Evolutionary conservation across 2,888 invertebrate species (phyloP), one percentile per base, ranked within the genome.

Genomic region (Coronaproctus castanopsis): DNA sequence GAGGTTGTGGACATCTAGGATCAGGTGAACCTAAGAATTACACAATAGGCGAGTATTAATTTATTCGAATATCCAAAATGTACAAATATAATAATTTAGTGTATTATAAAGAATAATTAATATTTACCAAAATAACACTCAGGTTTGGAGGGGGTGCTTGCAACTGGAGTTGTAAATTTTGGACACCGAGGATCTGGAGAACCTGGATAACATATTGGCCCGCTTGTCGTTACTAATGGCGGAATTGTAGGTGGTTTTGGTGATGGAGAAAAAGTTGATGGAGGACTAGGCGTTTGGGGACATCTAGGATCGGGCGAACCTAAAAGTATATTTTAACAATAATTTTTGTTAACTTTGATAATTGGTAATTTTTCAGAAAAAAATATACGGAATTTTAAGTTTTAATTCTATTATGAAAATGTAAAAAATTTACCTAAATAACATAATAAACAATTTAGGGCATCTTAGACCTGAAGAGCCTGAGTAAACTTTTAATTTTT

Each of bases 251-350:
- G 65, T 58, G 62, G 70, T 67, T 56, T 69, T 69, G 62, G 57
- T 62, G 62, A 65, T 51, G 59, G 60, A 3, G 63, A 57, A 20
- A 65, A 65, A 54, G 65, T 66, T 0, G 67, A 64, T 55, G 67
- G 67, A 61, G 64, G 20, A 61, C 67, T 61, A 66, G 67, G 49
- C 5, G 63, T 57, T 56, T 58, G 60, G 5, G 70, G 71, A 51
- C 72, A 71, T 21, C 70, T 64, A 5, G 70, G 68, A 54, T 72
- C 72, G 1, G 63, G 65, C 2, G 66, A 67, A 1, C 72, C 72
- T 36, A 36, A 8, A 36, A 36, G 8, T 5, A 8, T 36, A 36
- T 36, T 36, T 36, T 8, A 36, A 36, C 5, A 36, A 36, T 8
- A 36, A 14, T 36, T 36, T 36, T 36, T 36, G 36, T 36, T 36